A percentile compares a stretch with the other conserved stretches of the same genome.
Evolutionary conservation across 1,140 invertebrate genomes (phyloP).

Genomic region (Neocloeon triangulifer): DNA sequence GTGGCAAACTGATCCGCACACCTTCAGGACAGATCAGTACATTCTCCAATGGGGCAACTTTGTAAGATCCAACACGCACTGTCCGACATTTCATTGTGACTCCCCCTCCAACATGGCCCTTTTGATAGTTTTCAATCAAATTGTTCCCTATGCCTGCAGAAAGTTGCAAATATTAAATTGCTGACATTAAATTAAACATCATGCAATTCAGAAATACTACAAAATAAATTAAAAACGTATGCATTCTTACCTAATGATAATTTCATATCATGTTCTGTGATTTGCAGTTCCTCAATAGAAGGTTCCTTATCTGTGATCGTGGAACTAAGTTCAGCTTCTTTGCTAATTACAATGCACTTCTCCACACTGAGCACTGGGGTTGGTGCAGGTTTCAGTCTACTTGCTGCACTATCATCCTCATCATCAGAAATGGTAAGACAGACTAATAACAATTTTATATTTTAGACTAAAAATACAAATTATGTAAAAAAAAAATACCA

Average conservation of each 20-base stretch:
- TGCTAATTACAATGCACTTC: not conserved
- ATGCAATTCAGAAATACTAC: not conserved
- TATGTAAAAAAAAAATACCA: too few relatives aligned
- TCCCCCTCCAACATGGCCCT: conserved; percentile 11
- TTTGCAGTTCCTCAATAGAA: too few relatives aligned
- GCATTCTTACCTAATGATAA: not conserved
- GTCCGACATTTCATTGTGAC: conserved; percentile 38
- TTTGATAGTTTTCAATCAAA: conserved; percentile 11
- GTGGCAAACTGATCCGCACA: conserved; percentile 39
- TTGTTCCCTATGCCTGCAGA: conserved; percentile 9
- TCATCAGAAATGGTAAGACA: conserved; percentile 10
- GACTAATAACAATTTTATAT: conserved; percentile 25
- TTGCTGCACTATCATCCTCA: conserved; percentile 12
- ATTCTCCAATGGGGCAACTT: conserved; percentile 39
- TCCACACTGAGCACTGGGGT: too few relatives aligned
- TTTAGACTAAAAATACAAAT: too few relatives aligned
- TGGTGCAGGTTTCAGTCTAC: not conserved
- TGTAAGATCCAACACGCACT: conserved; percentile 56
- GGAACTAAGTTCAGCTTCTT: not conserved
- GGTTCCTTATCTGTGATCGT: not conserved
- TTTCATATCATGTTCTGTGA: not conserved
- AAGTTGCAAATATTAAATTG: not conserved
- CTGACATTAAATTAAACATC: not conserved
- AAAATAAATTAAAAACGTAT: not conserved
- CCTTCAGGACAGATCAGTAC: conserved; percentile 35